A percentile compares a stretch with the other conserved stretches of the same genome.
phyloP scores from a whole-genome alignment of 2,888 invertebrate genomes.

The Drosophila borealis region DNA sequence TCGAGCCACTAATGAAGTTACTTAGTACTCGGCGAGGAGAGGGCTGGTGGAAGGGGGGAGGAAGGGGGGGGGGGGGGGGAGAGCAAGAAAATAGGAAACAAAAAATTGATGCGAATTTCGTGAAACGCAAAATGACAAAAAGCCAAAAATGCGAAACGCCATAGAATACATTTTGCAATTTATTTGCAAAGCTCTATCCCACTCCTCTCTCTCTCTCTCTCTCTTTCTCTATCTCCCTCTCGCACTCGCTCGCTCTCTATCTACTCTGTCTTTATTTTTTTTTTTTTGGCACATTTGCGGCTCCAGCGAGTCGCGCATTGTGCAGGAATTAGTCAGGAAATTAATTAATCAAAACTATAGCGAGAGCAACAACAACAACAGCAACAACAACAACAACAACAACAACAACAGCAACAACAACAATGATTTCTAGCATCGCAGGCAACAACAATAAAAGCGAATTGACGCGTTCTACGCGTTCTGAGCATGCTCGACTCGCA shows the following conservation, averaged over 20 bases:
- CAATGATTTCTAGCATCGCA: constrained; percentile 45
- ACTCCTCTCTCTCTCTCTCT: not conserved
- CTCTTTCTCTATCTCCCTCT: not conserved
- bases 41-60: too few relatives aligned
- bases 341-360: constrained; percentile 78
- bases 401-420: constrained; percentile 15
- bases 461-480: not conserved
- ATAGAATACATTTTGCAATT: constrained; percentile 45
- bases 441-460: constrained; percentile 27
- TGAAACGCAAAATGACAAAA: constrained; percentile 41
- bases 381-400: constrained; percentile 14
- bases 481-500: not conserved
- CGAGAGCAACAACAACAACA: constrained; percentile 41
- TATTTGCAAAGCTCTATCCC: constrained; percentile 16
- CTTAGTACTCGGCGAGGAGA: constrained; percentile 9
- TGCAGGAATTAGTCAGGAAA: constrained; percentile 79
- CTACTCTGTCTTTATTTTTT: constrained; percentile 48
- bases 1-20: constrained; percentile 47
- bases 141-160: constrained; percentile 25
- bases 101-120: constrained; percentile 29
- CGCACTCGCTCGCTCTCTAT: constrained; percentile 3
- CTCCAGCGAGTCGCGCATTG: constrained; percentile 76
- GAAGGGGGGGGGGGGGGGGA: too few relatives aligned
- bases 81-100: not conserved
- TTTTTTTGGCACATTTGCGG: constrained; percentile 72